Evolutionary conservation across 2,888 invertebrate genomes (phyloP).

Genomic region (Trypoxylon attenuatum): DNA sequence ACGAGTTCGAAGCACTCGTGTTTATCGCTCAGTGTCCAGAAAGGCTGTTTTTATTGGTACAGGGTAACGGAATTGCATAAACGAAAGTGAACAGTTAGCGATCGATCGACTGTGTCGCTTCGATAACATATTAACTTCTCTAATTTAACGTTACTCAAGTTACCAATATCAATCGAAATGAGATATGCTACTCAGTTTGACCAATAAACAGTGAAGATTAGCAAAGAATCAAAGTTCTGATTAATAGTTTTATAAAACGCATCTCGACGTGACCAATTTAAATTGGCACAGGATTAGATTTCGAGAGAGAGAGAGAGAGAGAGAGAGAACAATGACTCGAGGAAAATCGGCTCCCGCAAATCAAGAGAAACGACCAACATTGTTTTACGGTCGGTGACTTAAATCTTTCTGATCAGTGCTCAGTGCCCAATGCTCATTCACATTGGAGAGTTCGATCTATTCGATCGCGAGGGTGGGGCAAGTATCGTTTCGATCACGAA

Average conservation of each 20-base stretch:
- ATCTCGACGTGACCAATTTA: neutral
- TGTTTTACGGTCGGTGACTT: constrained; percentile 43
- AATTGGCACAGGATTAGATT: neutral
- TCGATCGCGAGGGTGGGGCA: constrained; percentile 25
- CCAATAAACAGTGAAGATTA: too few species aligned
- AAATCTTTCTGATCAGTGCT: constrained; percentile 32
- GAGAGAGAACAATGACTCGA: constrained; percentile 13
- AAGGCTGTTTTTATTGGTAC: constrained; percentile 16
- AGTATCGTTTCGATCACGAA: constrained; percentile 43
- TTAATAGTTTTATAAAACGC: neutral
- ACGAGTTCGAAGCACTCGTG: constrained; percentile 1
- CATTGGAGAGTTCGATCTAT: neutral
- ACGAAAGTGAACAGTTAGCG: constrained; percentile 48
- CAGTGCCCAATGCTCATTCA: constrained; percentile 32
- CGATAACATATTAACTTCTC: constrained; percentile 19
- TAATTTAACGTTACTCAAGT: too few species aligned
- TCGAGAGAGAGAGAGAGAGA: neutral
- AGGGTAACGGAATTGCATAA: constrained; percentile 45
- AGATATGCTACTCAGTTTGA: too few species aligned
- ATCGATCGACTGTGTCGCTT: constrained; percentile 49
- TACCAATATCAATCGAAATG: too few species aligned
- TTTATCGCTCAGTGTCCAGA: constrained; percentile 16
- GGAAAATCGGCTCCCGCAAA: neutral
- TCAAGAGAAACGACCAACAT: constrained; percentile 16
- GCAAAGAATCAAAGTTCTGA: too few species aligned